Conservation (phyloP, 2,113 vertebrate genomes). For the Andinoacara biseriatus region DNA sequence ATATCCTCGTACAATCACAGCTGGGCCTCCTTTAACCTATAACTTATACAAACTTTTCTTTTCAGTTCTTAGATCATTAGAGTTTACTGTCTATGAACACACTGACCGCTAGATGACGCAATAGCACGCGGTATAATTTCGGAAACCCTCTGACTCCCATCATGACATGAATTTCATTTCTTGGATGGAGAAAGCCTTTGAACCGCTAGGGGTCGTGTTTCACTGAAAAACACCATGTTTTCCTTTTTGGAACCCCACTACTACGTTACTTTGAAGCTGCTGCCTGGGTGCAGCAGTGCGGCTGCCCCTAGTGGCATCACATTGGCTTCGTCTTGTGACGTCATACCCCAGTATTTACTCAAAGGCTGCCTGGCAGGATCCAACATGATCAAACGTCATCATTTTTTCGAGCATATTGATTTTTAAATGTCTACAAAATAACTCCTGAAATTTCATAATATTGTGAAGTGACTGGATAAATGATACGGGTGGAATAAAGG, state of each 20-base stretch:
- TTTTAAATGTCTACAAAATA: neutral
- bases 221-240: neutral
- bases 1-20: too few relatives aligned
- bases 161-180: neutral
- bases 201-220: slow-evolving; percentile 54
- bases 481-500: neutral
- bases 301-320: slow-evolving; percentile 13
- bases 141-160: neutral
- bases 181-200: neutral
- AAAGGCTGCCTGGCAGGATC: neutral
- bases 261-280: neutral
- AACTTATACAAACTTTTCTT: too few relatives aligned
- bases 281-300: neutral
- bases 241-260: neutral
- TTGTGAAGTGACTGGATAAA: neutral
- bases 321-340: neutral
- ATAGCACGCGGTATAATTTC: slow-evolving; percentile 42
- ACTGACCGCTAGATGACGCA: slow-evolving; percentile 75
- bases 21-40: too few relatives aligned
- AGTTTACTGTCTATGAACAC: neutral
- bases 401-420: neutral
- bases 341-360: slow-evolving; percentile 17
- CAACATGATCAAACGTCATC: neutral
- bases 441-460: neutral
- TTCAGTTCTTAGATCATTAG: too few relatives aligned